These are phyloP conservation scores for Strongylocentrotus purpuratus DNA, from an alignment of 35 echinoderm and acorn worm genomes.

Conservation along the genomic window DNA sequence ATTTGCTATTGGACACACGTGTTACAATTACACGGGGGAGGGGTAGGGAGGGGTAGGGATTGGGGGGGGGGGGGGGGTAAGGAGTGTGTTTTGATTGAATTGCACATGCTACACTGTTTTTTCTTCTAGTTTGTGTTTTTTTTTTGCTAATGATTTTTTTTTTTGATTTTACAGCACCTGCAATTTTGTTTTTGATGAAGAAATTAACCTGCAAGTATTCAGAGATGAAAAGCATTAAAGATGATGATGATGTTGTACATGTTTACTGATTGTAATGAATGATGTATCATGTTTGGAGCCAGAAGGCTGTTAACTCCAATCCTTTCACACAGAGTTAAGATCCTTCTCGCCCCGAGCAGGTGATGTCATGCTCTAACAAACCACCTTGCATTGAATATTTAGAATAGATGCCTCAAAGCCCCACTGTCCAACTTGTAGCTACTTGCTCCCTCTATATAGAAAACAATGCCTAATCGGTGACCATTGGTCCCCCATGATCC, in stretches of 20 bases:
- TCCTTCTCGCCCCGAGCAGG: no score
- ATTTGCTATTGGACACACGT: neutral
- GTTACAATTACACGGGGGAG: neutral
- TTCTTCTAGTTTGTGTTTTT: neutral
- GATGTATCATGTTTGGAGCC: neutral
- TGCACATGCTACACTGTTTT: neutral
- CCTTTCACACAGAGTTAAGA: no score
- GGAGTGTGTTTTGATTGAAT: no score
- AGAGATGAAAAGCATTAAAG: neutral
- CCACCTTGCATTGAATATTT: neutral
- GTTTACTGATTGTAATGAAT: neutral
- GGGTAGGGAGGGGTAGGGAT: no score
- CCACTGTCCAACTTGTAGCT: no score
- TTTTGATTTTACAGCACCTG: neutral
- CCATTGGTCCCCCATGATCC: no score
- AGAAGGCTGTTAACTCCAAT: no score
- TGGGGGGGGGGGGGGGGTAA: neutral
- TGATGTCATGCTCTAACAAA: neutral
- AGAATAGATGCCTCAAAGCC: no score
- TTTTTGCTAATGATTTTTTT: neutral
- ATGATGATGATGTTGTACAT: neutral
- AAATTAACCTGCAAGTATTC: neutral
- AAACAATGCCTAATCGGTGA: no score
- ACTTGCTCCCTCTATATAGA: no score
- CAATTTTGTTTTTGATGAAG: neutral